Base-by-base conservation (phyloP, 1,140 invertebrate species). In the Dreissena polymorpha region DNA sequence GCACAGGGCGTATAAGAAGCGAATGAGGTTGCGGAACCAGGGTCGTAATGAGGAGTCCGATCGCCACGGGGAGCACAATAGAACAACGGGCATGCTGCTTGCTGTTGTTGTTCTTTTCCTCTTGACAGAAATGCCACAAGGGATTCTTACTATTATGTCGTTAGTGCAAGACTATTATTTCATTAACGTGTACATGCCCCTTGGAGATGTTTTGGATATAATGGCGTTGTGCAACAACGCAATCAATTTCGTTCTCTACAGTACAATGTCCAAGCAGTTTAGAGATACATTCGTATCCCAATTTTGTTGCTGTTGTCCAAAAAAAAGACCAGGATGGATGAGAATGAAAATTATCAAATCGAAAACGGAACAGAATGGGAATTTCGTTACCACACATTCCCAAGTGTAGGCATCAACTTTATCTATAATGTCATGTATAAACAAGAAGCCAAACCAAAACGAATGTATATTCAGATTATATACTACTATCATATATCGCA, bases 241-340 rank as follows among this genome's bases (percentile, higher is more conserved):
- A 3, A 96, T 99, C 51, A 98, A 98, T 90, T 98, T 99, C 90
- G 96, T 99, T 27, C 94, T 99, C 6, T 99, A 99, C 90, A 98
- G 98, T 86, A 95, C 96, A 27, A 99, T 99, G 98, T 97, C 96
- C 63, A 94, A 96, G 55, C 97, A 98, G 94, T 99, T 99, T 91
- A 91, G 98, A n/a, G 95, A 95, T 39, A 98, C 97, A 0, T 98
- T 98, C 83, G 83, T 88, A 23, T 77, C 83, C 14, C 87, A 90
- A 25, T 92, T 93, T 83, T 92, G 90, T 79, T 78, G 77, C 57
- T 90, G 86, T 73, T 88, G 86, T 78, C 80, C 87, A 13, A 65
- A 79, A n/a, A 76, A 85, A 23, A 84, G 79, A n/a, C 86, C 88
- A n/a, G 88, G 88, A 27, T 90, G 88, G 87, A 74, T 88, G 51